A percentile compares a stretch with the other conserved stretches of the same genome.
Conservation (phyloP, 1,140 invertebrate species). For the Papilio machaon region DNA sequence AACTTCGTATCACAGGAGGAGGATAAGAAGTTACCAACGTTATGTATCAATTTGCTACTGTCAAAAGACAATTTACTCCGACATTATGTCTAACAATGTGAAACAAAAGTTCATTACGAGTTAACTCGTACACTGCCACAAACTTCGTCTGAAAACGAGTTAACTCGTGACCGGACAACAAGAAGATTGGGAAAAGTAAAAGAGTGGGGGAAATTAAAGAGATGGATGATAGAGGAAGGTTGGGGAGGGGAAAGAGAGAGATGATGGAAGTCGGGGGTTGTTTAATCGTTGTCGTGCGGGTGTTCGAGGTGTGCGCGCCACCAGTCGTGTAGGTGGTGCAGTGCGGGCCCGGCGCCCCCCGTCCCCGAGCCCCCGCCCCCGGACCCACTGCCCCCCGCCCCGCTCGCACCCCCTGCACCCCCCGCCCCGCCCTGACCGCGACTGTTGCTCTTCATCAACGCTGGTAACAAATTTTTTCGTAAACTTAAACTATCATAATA, state of each 20-base stretch:
- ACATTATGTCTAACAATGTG: no score
- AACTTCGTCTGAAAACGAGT: no score
- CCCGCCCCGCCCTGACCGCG: constrained; percentile 41
- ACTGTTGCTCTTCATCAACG: constrained; percentile 49
- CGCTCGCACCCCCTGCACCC: constrained; percentile 32
- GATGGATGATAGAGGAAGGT: background rate
- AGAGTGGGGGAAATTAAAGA: background rate
- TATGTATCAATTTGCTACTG: no score
- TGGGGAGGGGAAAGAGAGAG: background rate
- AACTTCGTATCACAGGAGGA: no score
- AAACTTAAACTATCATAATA: background rate
- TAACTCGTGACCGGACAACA: no score
- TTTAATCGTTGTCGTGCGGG: constrained; percentile 36
- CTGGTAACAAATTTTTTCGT: constrained; percentile 38
- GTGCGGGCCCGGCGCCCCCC: constrained; percentile 45
- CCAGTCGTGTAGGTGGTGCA: constrained; percentile 71
- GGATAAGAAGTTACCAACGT: no score
- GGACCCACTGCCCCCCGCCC: constrained; percentile 20
- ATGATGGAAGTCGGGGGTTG: background rate
- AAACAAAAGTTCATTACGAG: background rate
- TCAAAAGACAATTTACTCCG: no score
- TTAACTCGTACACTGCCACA: background rate
- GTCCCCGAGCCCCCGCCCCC: constrained; percentile 32
- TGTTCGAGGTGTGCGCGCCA: constrained; percentile 64
- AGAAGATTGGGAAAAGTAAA: background rate